phyloP scores from a whole-genome alignment of 2,797 vertebrate species.

The Heterohyrax brucei region DNA sequence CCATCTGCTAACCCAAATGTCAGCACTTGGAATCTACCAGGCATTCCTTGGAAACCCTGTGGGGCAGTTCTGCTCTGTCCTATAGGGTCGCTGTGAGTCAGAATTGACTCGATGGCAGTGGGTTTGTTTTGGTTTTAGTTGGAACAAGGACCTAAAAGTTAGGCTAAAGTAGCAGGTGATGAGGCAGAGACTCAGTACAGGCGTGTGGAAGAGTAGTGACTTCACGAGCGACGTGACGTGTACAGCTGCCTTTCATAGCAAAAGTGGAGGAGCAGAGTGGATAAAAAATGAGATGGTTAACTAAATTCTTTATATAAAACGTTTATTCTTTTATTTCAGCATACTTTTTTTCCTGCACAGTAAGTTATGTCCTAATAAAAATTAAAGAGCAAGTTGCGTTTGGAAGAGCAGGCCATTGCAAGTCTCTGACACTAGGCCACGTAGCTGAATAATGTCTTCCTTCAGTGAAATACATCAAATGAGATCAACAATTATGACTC shows the following conservation, averaged over 20 bases:
- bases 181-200: not conserved
- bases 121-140: no score
- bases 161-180: not conserved
- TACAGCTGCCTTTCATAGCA: not conserved
- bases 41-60: no score
- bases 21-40: no score
- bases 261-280: not conserved
- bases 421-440: constrained; percentile 98
- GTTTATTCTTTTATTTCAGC: constrained; percentile 85
- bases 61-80: no score
- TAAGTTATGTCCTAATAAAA: constrained; percentile 91
- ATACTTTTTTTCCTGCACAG: constrained; percentile 85
- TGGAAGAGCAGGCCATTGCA: constrained; percentile 97
- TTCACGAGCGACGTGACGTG: not conserved
- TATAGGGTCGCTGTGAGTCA: no score
- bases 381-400: constrained; percentile 97
- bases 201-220: not conserved
- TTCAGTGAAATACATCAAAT: constrained; percentile 99
- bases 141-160: not conserved
- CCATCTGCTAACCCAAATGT: no score
- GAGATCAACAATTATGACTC: constrained; percentile 99
- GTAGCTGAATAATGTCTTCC: constrained; percentile 99
- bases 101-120: no score
- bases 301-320: constrained; percentile 82
- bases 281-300: constrained; percentile 86